phyloP scores from a whole-genome alignment of 2,888 invertebrate genomes.

The Coenonympha glycerion region DNA sequence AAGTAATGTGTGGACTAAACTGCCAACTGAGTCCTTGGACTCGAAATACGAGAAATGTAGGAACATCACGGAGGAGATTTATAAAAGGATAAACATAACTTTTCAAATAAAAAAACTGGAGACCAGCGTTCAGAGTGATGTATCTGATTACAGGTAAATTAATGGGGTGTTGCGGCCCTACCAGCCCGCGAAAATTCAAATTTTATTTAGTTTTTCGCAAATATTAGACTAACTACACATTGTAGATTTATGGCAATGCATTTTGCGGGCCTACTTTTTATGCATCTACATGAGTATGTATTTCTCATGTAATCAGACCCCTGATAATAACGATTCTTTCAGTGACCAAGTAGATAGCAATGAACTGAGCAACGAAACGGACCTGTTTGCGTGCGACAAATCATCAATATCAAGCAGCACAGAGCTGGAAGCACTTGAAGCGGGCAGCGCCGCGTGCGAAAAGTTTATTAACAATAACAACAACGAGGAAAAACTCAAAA shows the following conservation, averaged over 20 bases:
- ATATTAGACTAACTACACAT: too few relatives aligned
- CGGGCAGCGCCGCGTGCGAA: slow-evolving; percentile 36
- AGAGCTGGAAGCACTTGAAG: slow-evolving; percentile 40
- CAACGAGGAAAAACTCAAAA: slow-evolving; percentile 52
- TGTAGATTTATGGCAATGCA: too few relatives aligned
- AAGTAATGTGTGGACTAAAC: slow-evolving; percentile 48
- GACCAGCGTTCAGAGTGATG: slow-evolving; percentile 50
- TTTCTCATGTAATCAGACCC: too few relatives aligned
- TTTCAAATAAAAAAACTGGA: slow-evolving; percentile 68
- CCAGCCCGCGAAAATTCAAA: too few relatives aligned
- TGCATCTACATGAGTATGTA: too few relatives aligned
- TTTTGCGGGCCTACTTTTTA: too few relatives aligned
- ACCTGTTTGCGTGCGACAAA: slow-evolving; percentile 67
- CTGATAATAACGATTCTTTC: slow-evolving; percentile 20
- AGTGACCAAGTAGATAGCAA: slow-evolving; percentile 68
- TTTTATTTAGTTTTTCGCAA: too few relatives aligned
- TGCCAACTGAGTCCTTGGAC: slow-evolving; percentile 42
- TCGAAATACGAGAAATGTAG: slow-evolving; percentile 67
- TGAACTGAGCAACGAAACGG: slow-evolving; percentile 66
- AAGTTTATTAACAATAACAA: slow-evolving; percentile 63
- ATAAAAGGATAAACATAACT: slow-evolving; percentile 68
- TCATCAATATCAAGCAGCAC: slow-evolving; percentile 59
- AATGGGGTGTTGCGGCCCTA: too few relatives aligned
- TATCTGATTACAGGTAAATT: slow-evolving; percentile 56
- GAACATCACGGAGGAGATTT: slow-evolving; percentile 68